Conservation (phyloP, 2,888 invertebrate species). For the Rotaria sp. region DNA sequence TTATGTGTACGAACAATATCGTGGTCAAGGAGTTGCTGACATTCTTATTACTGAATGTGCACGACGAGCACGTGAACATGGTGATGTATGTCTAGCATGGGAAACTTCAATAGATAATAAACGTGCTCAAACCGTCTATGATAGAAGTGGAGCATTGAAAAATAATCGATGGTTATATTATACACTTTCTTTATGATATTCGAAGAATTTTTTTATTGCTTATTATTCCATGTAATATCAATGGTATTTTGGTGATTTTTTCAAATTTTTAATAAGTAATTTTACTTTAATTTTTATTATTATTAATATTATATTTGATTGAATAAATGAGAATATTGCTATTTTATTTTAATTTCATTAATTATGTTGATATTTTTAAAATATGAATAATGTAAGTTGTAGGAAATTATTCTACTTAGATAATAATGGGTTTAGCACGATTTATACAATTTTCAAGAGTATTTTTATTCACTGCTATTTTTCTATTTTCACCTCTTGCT, state of each 20-base stretch:
- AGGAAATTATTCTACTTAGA: not conserved
- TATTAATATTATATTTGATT: no score
- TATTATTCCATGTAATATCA: no score
- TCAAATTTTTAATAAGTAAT: no score
- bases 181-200: not conserved
- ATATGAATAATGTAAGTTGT: no score
- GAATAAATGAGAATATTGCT: no score
- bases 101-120: not conserved
- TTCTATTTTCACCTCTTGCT: not conserved
- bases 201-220: no score
- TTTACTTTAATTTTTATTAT: no score
- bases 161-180: not conserved
- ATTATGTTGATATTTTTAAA: no score
- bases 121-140: not conserved
- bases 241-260: no score
- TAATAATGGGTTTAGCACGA: not conserved
- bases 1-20: no score
- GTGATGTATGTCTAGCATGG: not conserved
- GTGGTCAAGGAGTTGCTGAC: no score
- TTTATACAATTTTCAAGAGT: not conserved
- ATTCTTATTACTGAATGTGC: not conserved
- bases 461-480: not conserved
- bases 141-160: not conserved
- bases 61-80: not conserved
- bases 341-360: no score